Percentiles rank a stretch among this genome's conserved stretches.
These are phyloP conservation scores for Menidia beryllina DNA, from an alignment of 2,113 vertebrate genomes.

Conservation along the genomic window DNA sequence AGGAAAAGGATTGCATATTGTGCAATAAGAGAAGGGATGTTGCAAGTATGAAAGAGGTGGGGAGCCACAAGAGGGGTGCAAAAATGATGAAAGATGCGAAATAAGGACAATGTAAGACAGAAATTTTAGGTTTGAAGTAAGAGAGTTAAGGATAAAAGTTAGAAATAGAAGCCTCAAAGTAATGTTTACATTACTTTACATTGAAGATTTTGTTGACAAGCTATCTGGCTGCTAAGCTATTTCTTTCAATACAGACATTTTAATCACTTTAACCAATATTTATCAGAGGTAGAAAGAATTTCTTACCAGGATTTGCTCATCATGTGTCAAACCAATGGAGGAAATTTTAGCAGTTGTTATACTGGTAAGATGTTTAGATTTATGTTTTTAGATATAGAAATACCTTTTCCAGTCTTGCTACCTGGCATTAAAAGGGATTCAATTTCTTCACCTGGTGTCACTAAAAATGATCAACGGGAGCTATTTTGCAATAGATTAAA, in stretches of 20 bases:
- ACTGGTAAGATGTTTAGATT: neutral
- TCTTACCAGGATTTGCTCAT: neutral
- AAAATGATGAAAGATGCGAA: conserved; percentile 53
- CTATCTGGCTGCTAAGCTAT: neutral
- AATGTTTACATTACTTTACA: too few relatives aligned
- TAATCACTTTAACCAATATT: neutral
- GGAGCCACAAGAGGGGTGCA: conserved; percentile 36
- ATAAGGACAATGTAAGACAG: conserved; percentile 23
- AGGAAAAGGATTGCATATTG: conserved; percentile 6
- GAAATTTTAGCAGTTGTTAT: neutral
- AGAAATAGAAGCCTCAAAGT: too few relatives aligned
- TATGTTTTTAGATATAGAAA: neutral
- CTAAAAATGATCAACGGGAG: conserved; percentile 14
- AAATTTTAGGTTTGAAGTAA: too few relatives aligned
- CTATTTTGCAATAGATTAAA: conserved; percentile 15
- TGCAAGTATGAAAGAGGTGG: conserved; percentile 10
- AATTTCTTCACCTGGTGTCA: conserved; percentile 22
- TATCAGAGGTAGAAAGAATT: neutral
- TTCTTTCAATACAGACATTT: neutral
- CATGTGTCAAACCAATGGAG: neutral
- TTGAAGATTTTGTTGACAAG: too few relatives aligned
- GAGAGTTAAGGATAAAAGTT: too few relatives aligned
- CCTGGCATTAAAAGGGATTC: conserved; percentile 13
- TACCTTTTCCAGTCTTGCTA: neutral
- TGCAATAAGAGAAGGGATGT: neutral